A percentile compares a stretch with the other conserved stretches of the same genome.
phyloP scores from a whole-genome alignment of 2,797 vertebrate species.

The Melanotaenia nigrans region DNA sequence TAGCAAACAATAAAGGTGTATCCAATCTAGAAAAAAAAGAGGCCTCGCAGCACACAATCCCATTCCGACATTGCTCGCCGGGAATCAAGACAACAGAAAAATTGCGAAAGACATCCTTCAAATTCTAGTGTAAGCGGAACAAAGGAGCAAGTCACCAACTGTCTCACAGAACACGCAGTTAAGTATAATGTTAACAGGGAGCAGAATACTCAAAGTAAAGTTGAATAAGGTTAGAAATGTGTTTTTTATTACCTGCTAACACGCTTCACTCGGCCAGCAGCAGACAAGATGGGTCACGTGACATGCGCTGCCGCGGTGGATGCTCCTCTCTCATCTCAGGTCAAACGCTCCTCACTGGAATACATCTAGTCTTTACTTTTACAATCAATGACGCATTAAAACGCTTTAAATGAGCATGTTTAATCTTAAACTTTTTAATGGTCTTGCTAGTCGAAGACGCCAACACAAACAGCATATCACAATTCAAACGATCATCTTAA shows the following conservation, averaged over 20 bases:
- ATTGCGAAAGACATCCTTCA: constrained; percentile 64
- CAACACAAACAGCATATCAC: not conserved
- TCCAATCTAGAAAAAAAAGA: constrained; percentile 60
- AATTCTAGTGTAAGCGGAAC: constrained; percentile 9
- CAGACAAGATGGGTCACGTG: constrained; percentile 86
- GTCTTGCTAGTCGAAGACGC: not conserved
- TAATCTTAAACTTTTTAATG: not conserved
- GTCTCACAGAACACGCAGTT: not conserved
- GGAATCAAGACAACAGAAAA: constrained; percentile 78
- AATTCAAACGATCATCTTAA: not conserved
- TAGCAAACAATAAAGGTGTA: constrained; percentile 45
- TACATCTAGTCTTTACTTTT: not conserved
- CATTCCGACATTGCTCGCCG: constrained; percentile 77
- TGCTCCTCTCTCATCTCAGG: constrained; percentile 64
- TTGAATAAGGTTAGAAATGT: constrained; percentile 37
- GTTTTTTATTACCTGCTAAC: constrained; percentile 85
- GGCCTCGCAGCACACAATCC: constrained; percentile 74
- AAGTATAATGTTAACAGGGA: not conserved
- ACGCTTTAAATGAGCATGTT: not conserved
- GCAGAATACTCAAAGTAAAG: not conserved
- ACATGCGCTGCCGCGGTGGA: constrained; percentile 70
- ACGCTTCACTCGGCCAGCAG: constrained; percentile 84
- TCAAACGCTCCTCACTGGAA: constrained; percentile 11
- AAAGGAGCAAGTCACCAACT: not conserved
- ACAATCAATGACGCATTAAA: not conserved